Evolutionary conservation across 30 jellyfish, hydroid and myxozoan species (phyloP).

Genomic region (Hydra vulgaris): DNA sequence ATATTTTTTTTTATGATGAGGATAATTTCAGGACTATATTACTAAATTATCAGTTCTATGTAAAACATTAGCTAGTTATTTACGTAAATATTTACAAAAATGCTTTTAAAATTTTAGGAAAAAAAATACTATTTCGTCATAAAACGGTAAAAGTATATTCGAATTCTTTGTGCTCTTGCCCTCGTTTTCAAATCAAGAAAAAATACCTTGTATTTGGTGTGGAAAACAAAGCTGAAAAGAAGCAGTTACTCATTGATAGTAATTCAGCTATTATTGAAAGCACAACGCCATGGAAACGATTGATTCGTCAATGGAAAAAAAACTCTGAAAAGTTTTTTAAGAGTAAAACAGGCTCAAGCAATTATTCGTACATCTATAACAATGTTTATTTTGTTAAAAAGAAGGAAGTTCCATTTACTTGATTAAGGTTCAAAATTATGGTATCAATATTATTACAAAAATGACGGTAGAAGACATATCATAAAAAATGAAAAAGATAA

Average conservation of each 20-base stretch:
- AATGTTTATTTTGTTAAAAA: not conserved
- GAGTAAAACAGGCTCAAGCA: not conserved
- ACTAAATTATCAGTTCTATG: too few species aligned
- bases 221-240: not conserved
- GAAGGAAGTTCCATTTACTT: not conserved
- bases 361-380: not conserved
- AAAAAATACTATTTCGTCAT: not conserved
- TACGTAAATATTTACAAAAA: too few species aligned
- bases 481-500: too few species aligned
- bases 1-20: not conserved
- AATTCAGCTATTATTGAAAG: not conserved
- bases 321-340: not conserved
- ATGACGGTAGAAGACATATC: too few species aligned
- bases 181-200: not conserved
- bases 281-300: not conserved
- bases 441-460: too few species aligned
- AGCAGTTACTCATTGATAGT: not conserved
- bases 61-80: too few species aligned
- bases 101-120: not conserved
- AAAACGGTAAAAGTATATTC: not conserved
- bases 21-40: too few species aligned
- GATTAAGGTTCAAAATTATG: too few species aligned
- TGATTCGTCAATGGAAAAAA: not conserved
- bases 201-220: not conserved
- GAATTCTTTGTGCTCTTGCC: not conserved